Evolutionary conservation across 2,797 vertebrate genomes (phyloP).

Genomic region (Alca torda): DNA sequence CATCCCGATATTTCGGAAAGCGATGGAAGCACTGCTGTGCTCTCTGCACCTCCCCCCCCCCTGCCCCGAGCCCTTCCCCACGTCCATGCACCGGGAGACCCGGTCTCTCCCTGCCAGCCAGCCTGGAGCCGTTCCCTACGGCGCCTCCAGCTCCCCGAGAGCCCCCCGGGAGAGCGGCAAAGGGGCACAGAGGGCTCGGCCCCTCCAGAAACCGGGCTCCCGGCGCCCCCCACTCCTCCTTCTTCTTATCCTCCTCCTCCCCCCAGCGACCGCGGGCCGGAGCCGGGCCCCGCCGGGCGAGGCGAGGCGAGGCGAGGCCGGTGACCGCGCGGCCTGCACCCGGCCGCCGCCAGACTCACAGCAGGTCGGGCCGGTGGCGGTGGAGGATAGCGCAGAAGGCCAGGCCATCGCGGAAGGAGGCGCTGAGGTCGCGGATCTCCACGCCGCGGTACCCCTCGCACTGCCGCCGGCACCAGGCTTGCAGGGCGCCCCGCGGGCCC

Average conservation of each 20-base stretch:
- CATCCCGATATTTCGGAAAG: background rate
- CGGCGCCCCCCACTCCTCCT: background rate
- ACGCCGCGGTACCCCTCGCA: conserved; percentile 88
- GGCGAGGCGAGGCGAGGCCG: background rate
- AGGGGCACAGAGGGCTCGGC: background rate
- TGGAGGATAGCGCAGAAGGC: conserved; percentile 97
- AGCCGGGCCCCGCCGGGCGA: background rate
- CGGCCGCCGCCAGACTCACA: conserved; percentile 82
- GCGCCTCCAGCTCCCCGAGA: background rate
- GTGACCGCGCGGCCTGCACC: conserved; percentile 11
- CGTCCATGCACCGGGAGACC: accelerated
- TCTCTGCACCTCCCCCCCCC: background rate
- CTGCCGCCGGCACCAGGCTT: conserved; percentile 93
- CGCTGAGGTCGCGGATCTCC: conserved; percentile 88
- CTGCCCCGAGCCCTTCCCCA: no score
- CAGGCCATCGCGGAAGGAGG: conserved; percentile 93
- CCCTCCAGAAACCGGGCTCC: background rate
- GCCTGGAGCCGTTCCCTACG: background rate
- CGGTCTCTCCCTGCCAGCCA: background rate
- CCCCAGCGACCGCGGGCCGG: background rate
- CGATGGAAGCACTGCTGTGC: accelerated
- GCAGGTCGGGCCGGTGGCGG: conserved; percentile 89
- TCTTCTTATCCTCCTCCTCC: background rate
- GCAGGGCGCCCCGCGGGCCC: conserved; percentile 87
- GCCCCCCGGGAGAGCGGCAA: background rate